Evolutionary conservation across 2,797 vertebrate species (phyloP), one percentile per base, ranked within the genome.

Genomic region (Semaprochilodus insignis): DNA sequence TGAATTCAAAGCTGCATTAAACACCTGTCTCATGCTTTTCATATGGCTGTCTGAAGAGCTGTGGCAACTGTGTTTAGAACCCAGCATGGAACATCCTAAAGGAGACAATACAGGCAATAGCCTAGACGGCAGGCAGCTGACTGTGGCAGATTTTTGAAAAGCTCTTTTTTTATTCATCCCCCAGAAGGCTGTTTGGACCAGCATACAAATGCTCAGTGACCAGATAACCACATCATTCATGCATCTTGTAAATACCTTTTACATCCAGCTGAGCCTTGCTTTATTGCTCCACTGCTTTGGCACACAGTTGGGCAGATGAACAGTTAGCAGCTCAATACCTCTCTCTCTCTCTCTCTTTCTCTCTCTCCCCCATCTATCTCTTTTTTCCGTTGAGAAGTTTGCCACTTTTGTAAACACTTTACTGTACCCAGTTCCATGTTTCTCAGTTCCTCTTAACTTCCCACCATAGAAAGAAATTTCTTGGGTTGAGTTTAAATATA

Each of bases 161-260:
- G 23, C 19, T 55, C 4, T 60, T 60, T 65, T 66, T 57, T 75
- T 17, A 23, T 63, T 6, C 8, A 74, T 55, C 40, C 65, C 69
- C 36, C 34, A 51, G 31, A 67, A 75, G 73, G 78, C 51, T 76
- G 78, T 57, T 67, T 81, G 77, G 67, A 74, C 81, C 70, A 34
- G 86, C 78, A 83, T 81, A 74, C 78, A 83, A 81, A 85, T 85
- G 78, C 55, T 83, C 70, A 87, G 54, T 40, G 69, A 85, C 81
- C 31, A 54, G 75, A 80, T 78, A 81, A 81, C 78, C 40, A 65
- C 81, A 81, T 81, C 57, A 78, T 85, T 83, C 78, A 83, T 14
- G 74, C 66, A 79, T 85, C 74, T 48, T 69, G 79, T 81, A 81
- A 87, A 81, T 80, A 48, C 40, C 16, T 79, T 72, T 75, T 72